Evolutionary conservation across 2,888 invertebrate genomes (phyloP).

Genomic region (Pammene aurita): DNA sequence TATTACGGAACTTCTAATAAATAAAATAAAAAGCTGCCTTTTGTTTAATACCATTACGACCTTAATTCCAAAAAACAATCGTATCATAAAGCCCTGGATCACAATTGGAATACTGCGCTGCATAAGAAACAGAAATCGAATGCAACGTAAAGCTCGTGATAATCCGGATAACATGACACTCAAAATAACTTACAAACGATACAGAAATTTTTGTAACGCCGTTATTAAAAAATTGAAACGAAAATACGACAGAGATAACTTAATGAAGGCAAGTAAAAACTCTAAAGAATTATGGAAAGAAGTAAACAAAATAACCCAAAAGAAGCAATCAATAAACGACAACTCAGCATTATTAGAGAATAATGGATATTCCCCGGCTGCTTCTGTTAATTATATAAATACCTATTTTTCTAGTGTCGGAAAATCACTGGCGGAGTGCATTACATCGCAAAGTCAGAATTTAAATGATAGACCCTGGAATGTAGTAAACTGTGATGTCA

Average conservation of each 20-base stretch:
- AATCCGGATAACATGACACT: neutral
- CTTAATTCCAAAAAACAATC: neutral
- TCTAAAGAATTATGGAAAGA: neutral
- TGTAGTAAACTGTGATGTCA: neutral
- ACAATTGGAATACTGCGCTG: neutral
- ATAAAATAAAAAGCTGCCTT: conserved; percentile 5
- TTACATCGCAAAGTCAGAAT: neutral
- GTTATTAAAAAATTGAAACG: neutral
- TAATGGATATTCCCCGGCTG: neutral
- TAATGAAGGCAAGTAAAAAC: no score
- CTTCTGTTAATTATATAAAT: neutral
- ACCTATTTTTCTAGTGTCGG: neutral
- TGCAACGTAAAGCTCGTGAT: neutral
- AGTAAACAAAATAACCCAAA: conserved; percentile 1
- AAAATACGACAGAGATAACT: no score
- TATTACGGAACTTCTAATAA: neutral
- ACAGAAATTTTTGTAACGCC: conserved; percentile 2
- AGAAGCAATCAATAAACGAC: neutral
- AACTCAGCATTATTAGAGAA: neutral
- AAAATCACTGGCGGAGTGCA: neutral
- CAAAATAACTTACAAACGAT: conserved; percentile 11
- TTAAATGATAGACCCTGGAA: neutral
- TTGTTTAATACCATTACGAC: neutral
- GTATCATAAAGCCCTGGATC: conserved; percentile 10
- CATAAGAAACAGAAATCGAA: neutral